phyloP scores from a whole-genome alignment of 2,113 vertebrate species.

The Oplegnathus fasciatus region DNA sequence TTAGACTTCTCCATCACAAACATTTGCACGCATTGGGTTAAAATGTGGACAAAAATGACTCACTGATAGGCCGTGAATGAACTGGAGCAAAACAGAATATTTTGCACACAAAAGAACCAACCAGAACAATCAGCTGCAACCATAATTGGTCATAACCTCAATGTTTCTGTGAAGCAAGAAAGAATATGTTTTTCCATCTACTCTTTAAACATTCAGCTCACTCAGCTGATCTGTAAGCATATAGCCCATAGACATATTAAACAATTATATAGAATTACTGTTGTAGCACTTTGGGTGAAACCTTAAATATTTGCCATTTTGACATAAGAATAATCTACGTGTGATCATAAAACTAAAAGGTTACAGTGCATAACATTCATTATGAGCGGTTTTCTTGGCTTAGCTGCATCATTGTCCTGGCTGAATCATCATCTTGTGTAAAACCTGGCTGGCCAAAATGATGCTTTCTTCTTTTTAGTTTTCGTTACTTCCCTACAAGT shows the following conservation, averaged over 20 bases:
- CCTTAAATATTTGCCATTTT: background rate
- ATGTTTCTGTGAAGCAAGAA: constrained; percentile 28
- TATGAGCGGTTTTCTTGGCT: background rate
- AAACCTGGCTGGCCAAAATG: background rate
- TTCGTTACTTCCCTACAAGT: background rate
- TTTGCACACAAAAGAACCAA: constrained; percentile 18
- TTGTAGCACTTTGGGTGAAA: background rate
- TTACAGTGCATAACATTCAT: background rate
- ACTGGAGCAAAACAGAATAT: background rate
- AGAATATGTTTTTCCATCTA: constrained; percentile 4
- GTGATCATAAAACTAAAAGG: background rate
- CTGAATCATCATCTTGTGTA: constrained; percentile 6
- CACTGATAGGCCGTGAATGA: constrained; percentile 17
- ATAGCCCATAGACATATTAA: background rate
- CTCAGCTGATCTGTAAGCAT: background rate
- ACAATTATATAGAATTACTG: background rate
- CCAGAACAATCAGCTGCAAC: constrained; percentile 8
- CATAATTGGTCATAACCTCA: constrained; percentile 17
- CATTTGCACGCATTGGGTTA: background rate
- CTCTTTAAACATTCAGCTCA: constrained; percentile 4
- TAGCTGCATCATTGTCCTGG: background rate
- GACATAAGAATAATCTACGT: background rate
- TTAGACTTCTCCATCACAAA: background rate
- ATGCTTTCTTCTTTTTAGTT: constrained; percentile 14
- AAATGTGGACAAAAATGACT: background rate